These are phyloP conservation scores for Montipora cactus DNA, from an alignment of 64 coral and sea anemone species.

Conservation along the genomic window DNA sequence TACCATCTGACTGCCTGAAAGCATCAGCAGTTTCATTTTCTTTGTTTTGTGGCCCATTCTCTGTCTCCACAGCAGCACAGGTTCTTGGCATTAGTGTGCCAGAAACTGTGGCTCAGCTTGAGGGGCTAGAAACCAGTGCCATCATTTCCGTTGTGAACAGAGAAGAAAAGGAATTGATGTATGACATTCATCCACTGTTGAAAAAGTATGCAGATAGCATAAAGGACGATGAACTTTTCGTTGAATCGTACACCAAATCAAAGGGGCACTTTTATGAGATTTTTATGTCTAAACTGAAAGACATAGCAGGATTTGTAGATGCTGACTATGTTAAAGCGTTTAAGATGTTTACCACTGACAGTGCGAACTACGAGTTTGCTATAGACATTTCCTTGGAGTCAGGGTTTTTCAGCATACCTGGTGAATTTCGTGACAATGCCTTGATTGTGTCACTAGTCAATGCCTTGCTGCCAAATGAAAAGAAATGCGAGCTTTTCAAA, in stretches of 20 bases:
- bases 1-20: conserved; percentile 2
- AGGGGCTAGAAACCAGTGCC: not conserved
- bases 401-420: conserved; percentile 16
- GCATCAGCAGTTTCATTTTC: conserved; percentile 12
- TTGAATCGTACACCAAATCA: not conserved
- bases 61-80: not conserved
- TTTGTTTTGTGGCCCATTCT: conserved; percentile 23
- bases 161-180: conserved; percentile 12
- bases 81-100: not conserved
- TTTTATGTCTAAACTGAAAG: conserved; percentile 13
- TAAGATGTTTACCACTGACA: conserved; percentile 5
- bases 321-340: conserved; percentile 38
- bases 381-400: conserved; percentile 43
- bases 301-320: conserved; percentile 15
- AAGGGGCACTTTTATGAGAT: conserved; percentile 6
- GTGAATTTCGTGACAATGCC: conserved; percentile 47
- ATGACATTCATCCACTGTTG: conserved; percentile 41
- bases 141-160: not conserved
- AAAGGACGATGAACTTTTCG: not conserved
- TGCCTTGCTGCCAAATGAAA: no score
- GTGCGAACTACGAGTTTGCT: conserved; percentile 36
- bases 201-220: conserved; percentile 26
- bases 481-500: no score
- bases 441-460: conserved; percentile 25
- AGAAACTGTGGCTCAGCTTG: conserved; percentile 8